These are phyloP conservation scores for Baryphthengus martii DNA, from an alignment of 2,113 vertebrate genomes.

Conservation along the genomic window DNA sequence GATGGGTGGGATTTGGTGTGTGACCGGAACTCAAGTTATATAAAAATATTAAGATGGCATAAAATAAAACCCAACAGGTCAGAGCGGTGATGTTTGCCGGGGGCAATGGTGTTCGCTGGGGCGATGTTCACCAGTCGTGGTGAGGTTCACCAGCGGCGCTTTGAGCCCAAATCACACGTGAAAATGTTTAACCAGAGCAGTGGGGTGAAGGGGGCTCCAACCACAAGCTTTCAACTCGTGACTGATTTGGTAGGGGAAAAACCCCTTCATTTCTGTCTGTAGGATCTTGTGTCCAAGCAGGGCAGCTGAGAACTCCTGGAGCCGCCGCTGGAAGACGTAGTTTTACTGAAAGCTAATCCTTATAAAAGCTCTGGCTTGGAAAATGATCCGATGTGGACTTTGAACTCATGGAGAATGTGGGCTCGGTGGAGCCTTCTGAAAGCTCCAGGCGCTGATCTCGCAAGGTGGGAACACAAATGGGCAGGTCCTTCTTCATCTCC, in stretches of 20 bases:
- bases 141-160: not conserved
- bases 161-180: not conserved
- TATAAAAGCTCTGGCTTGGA: not conserved
- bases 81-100: rapidly evolving
- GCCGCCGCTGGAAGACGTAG: not conserved
- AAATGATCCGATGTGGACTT: not conserved
- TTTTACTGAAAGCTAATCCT: not conserved
- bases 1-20: rapidly evolving
- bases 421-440: not conserved
- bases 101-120: too few species aligned
- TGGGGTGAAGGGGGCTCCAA: not conserved
- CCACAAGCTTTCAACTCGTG: too few species aligned
- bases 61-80: not conserved
- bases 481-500: not conserved
- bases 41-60: rapidly evolving
- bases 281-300: not conserved
- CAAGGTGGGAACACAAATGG: not conserved
- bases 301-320: rapidly evolving
- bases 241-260: too few species aligned
- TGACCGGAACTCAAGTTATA: too few species aligned
- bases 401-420: not conserved
- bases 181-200: not conserved
- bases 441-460: rapidly evolving
- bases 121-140: too few species aligned
- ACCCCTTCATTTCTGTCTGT: not conserved